Conservation (phyloP, 2,113 vertebrate species). For the Thermophis baileyi region DNA sequence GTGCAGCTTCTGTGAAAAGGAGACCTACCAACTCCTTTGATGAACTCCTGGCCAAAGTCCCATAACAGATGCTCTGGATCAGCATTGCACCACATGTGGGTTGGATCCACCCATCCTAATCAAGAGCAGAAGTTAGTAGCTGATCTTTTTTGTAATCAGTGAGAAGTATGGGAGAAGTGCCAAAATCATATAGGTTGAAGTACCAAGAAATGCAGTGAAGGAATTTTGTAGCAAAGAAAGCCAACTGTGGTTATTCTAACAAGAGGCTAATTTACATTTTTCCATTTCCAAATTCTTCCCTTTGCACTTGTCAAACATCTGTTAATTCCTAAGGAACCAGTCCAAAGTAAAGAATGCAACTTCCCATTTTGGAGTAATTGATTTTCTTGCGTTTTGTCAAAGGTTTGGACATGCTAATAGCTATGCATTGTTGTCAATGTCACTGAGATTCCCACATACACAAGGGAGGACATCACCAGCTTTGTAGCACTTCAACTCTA, state of each 20-base stretch:
- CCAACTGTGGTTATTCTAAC: background rate
- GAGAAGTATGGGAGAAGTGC: background rate
- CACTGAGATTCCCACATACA: background rate
- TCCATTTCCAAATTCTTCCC: background rate
- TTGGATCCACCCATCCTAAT: background rate
- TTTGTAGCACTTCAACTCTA: background rate
- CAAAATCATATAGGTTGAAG: background rate
- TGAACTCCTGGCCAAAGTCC: background rate
- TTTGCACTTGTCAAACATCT: background rate
- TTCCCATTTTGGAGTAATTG: background rate
- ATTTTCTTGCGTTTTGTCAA: background rate
- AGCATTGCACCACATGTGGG: background rate
- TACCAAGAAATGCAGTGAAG: background rate
- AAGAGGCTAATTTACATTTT: background rate
- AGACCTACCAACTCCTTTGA: background rate
- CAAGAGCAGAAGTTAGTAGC: background rate
- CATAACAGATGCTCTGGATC: background rate
- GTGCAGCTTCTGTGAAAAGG: background rate
- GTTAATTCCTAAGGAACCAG: background rate
- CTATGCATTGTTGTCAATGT: background rate
- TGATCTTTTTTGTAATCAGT: background rate
- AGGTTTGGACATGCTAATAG: background rate
- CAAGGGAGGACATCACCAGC: background rate
- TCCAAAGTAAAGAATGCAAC: background rate
- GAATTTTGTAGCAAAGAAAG: background rate